Base-by-base conservation (phyloP, 2,113 vertebrate species). In the Etheostoma spectabile region DNA sequence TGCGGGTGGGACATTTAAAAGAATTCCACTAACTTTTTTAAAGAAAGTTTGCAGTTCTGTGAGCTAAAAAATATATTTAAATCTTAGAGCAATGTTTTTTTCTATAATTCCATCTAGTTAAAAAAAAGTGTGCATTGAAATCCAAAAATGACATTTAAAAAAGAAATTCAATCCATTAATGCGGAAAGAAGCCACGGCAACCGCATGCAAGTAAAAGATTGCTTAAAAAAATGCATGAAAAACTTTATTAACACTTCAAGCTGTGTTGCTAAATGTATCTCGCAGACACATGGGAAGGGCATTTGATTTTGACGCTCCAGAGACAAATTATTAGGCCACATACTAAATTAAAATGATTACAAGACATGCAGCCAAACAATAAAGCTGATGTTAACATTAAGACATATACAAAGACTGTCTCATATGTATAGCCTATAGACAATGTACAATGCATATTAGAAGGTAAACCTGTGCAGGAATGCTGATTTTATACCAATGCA, bases 1-100 rank as follows among this genome's bases (percentile, higher is more conserved):
- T 15, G n/a, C 19, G 63, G 65, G 24, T 11, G 68, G 38, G 63
- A 74, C n/a, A 87, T 68, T 72, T 10, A 38, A 38, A 38, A 56
- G 27, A 62, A 27, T 66, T 55, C 57, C 12, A 51, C 16, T 1
- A 70, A 61, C 5, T 53, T 75, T 59, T 52, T 24, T 35, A 11
- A 30, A 48, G 1, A 24, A 18, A 0, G n/a, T 48, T 21, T 66
- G 6, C 16, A 57, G n/a, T 30, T 65, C 42, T 79, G 21, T 30
- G 10, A 72, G 53, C 42, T n/a, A 6, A 22, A 42, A 22, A 46
- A 49, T 56, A 3, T 6, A 30, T 1, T 27, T 24, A 13, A 12
- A 52, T 74, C 14, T 18, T 10, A 62, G 38, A 35, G 10, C 5
- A 3, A 30, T 24, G 6, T 14, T 18, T 18, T 70, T 57, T 57